phyloP scores from a whole-genome alignment of 1,140 invertebrate genomes.

The Saccostrea glomerata region DNA sequence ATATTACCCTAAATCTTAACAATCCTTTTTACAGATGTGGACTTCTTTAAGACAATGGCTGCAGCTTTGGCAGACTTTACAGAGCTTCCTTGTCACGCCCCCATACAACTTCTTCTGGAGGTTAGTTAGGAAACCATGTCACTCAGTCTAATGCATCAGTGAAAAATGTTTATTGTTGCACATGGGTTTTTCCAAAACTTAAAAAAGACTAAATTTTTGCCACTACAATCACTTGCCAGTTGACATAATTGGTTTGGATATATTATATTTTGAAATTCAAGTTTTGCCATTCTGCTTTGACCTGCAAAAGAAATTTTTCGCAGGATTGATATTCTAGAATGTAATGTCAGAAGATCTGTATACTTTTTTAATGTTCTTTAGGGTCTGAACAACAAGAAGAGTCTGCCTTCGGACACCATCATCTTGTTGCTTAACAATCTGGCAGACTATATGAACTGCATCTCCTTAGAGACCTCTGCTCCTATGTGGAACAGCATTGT shows the following conservation, averaged over 20 bases:
- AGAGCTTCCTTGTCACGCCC: slow-evolving; percentile 96
- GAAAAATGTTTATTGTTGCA: too few relatives aligned
- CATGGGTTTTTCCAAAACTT: too few relatives aligned
- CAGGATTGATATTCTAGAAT: too few relatives aligned
- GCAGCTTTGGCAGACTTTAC: slow-evolving; percentile 97
- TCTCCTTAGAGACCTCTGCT: slow-evolving; percentile 90
- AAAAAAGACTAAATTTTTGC: too few relatives aligned
- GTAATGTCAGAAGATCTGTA: too few relatives aligned
- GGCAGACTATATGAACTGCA: slow-evolving; percentile 94
- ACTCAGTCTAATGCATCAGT: too few relatives aligned
- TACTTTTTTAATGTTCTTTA: slow-evolving; percentile 67
- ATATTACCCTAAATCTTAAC: not conserved
- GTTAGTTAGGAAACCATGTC: slow-evolving; percentile 75
- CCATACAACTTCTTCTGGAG: slow-evolving; percentile 94
- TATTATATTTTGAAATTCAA: too few relatives aligned
- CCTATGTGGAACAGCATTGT: slow-evolving; percentile 89
- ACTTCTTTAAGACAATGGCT: slow-evolving; percentile 85
- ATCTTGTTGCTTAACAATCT: slow-evolving; percentile 89
- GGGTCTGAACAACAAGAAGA: slow-evolving; percentile 93
- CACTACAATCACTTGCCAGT: too few relatives aligned
- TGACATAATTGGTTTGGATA: too few relatives aligned
- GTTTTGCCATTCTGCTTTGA: too few relatives aligned
- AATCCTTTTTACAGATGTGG: not conserved
- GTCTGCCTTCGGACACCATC: slow-evolving; percentile 86
- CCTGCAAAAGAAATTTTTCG: too few relatives aligned